Evolutionary conservation across 2,888 invertebrate genomes (phyloP).

Genomic region (Boloria selene): DNA sequence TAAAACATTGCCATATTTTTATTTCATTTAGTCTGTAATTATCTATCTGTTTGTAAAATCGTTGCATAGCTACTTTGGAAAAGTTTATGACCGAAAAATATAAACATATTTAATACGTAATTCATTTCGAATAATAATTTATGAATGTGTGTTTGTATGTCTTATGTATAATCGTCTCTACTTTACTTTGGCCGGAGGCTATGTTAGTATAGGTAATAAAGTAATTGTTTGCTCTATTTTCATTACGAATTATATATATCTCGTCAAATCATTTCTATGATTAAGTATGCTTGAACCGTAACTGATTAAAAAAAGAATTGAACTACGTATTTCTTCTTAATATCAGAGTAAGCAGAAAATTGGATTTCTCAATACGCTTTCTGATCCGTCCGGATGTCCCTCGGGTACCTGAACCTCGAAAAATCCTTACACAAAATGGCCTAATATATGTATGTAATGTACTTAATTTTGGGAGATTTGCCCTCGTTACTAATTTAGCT

Average conservation of each 20-base stretch:
- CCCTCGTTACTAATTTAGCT: slow-evolving; percentile 1
- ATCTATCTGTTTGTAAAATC: no score
- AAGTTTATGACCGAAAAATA: no score
- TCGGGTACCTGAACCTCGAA: slow-evolving; percentile 9
- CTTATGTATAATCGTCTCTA: no score
- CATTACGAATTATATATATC: neutral
- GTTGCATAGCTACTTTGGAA: no score
- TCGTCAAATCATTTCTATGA: neutral
- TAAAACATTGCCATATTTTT: no score
- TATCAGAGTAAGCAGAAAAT: slow-evolving; percentile 17
- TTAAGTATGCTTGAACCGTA: neutral
- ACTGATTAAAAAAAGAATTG: slow-evolving; percentile 8
- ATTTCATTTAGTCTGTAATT: no score
- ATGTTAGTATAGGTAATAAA: no score
- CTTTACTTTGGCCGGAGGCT: no score
- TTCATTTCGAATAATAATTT: no score
- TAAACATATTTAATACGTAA: no score
- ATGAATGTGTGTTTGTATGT: no score
- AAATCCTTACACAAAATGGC: slow-evolving; percentile 11
- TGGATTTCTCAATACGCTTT: slow-evolving; percentile 25
- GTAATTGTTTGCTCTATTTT: neutral
- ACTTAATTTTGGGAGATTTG: slow-evolving; percentile 2
- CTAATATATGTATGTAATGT: slow-evolving; percentile 8
- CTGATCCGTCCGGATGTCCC: slow-evolving; percentile 19
- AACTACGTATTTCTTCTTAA: slow-evolving; percentile 16